A percentile compares a stretch with the other conserved stretches of the same genome.
These are phyloP conservation scores for Andrena trimmerana DNA, from an alignment of 2,888 invertebrate species.

Conservation along the genomic window DNA sequence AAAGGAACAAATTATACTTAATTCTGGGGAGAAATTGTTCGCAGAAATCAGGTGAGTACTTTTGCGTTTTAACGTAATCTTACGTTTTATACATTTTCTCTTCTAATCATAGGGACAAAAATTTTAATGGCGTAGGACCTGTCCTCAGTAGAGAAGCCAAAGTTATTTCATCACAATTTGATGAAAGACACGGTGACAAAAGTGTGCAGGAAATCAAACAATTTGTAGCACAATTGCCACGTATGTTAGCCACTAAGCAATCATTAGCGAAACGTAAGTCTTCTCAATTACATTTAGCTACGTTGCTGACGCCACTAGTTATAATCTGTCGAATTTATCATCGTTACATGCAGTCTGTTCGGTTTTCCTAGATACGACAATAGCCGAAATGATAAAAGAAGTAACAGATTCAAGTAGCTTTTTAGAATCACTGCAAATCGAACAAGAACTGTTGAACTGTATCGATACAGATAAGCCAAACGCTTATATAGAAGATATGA, in stretches of 20 bases:
- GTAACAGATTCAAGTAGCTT: conserved; percentile 91
- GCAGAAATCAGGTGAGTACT: conserved; percentile 89
- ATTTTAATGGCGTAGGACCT: conserved; percentile 96
- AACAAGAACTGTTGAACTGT: conserved; percentile 97
- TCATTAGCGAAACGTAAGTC: conserved; percentile 90
- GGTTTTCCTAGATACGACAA: conserved; percentile 90
- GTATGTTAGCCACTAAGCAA: conserved; percentile 94
- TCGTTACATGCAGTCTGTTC: neutral
- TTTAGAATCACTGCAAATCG: conserved; percentile 92
- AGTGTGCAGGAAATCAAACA: conserved; percentile 98
- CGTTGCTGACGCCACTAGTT: neutral
- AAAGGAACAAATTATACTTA: conserved; percentile 91
- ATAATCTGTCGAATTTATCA: neutral
- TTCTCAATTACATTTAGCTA: conserved; percentile 15
- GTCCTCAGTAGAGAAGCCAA: conserved; percentile 95
- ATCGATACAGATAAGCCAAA: conserved; percentile 96
- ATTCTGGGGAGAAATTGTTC: conserved; percentile 95
- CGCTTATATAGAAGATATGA: conserved; percentile 96
- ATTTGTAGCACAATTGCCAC: conserved; percentile 95
- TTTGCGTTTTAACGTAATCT: conserved; percentile 7
- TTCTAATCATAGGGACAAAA: conserved; percentile 90
- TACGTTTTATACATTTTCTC: conserved; percentile 4
- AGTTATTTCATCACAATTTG: conserved; percentile 93
- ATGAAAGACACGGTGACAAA: conserved; percentile 94
- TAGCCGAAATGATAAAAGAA: conserved; percentile 97